Conservation (phyloP, 2,113 vertebrate genomes). For the Meriones unguiculatus region DNA sequence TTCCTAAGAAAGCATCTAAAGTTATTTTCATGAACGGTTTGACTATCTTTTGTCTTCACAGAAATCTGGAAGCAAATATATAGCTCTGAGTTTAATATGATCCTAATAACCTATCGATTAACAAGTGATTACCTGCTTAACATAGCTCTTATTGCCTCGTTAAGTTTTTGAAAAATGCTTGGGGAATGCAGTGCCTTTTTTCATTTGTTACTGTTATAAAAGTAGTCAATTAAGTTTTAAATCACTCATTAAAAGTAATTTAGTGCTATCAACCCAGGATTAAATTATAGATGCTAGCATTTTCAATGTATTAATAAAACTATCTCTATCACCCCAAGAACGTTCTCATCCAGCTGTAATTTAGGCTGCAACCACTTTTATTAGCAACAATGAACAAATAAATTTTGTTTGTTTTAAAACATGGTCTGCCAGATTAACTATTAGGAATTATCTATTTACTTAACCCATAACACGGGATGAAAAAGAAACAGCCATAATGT, state of each 20-base stretch:
- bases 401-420: constrained; percentile 43
- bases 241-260: constrained; percentile 76
- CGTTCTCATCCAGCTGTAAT: background rate
- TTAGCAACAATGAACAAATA: background rate
- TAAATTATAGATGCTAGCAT: constrained; percentile 61
- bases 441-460: constrained; percentile 8
- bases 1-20: constrained; percentile 70
- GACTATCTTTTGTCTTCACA: constrained; percentile 65
- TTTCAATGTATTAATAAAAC: constrained; percentile 60
- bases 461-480: background rate
- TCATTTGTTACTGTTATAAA: constrained; percentile 77
- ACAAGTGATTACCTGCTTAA: constrained; percentile 82
- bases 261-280: constrained; percentile 64
- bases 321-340: constrained; percentile 2
- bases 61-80: constrained; percentile 31
- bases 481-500: background rate
- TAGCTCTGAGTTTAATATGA: constrained; percentile 64
- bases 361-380: background rate
- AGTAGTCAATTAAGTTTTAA: constrained; percentile 80
- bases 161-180: constrained; percentile 84
- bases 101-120: constrained; percentile 83
- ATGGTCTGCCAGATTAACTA: background rate
- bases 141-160: constrained; percentile 75
- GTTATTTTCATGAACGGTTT: constrained; percentile 41
- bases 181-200: constrained; percentile 72